Percentiles rank a stretch among this genome's conserved stretches.
Evolutionary conservation across 2,113 vertebrate genomes (phyloP).

Genomic region (Calidris pygmaea): DNA sequence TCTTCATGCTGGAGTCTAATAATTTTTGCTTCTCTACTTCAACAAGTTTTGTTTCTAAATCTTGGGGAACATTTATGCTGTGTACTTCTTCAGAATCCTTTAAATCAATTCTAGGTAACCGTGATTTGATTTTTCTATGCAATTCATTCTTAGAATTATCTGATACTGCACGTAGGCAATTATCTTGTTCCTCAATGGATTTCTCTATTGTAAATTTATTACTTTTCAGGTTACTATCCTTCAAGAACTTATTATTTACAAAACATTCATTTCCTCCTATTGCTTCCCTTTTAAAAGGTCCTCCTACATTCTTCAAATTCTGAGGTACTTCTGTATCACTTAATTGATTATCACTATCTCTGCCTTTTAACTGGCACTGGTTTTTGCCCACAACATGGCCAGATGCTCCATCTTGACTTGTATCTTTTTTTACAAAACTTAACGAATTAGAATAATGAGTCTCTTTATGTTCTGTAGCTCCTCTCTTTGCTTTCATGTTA

Average conservation of each 20-base stretch:
- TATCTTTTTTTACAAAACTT: background rate
- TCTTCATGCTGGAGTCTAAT: background rate
- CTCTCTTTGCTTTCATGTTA: background rate
- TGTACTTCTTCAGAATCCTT: background rate
- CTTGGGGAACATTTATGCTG: background rate
- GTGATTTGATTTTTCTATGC: slow-evolving; percentile 31
- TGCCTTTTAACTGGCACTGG: background rate
- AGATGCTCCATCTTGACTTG: background rate
- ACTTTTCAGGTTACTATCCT: slow-evolving; percentile 12
- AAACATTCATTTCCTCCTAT: background rate
- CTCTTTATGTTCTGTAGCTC: background rate
- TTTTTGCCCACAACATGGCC: background rate
- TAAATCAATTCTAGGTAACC: background rate
- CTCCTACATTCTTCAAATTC: slow-evolving; percentile 34
- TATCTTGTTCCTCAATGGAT: background rate
- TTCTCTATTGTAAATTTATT: background rate
- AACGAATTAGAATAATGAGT: background rate
- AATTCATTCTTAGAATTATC: background rate
- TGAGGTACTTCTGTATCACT: background rate
- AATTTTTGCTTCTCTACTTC: slow-evolving; percentile 14
- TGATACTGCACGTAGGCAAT: background rate
- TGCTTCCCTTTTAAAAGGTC: background rate
- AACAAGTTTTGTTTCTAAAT: slow-evolving; percentile 31
- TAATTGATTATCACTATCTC: background rate
- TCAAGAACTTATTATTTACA: slow-evolving; percentile 18